phyloP scores from a whole-genome alignment of 2,888 invertebrate species.

The Drosophila algonquin region DNA sequence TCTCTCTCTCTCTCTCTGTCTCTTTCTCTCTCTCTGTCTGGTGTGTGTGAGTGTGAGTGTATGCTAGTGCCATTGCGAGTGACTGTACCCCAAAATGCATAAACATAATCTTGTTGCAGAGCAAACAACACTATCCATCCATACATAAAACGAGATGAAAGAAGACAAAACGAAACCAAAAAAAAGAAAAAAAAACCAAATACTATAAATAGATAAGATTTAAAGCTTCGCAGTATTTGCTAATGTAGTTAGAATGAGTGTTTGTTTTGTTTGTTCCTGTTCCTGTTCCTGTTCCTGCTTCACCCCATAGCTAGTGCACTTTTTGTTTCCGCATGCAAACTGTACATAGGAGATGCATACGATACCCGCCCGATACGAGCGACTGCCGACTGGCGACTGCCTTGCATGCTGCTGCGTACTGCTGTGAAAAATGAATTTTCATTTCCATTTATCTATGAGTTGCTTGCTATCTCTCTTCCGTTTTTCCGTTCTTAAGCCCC shows the following conservation, averaged over 20 bases:
- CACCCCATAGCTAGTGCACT: constrained; percentile 57
- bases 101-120: constrained; percentile 59
- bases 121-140: constrained; percentile 9
- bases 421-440: constrained; percentile 56
- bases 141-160: constrained; percentile 29
- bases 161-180: constrained; percentile 31
- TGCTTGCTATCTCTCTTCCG: constrained; percentile 59
- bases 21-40: constrained; percentile 30
- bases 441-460: constrained; percentile 70
- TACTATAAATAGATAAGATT: constrained; percentile 50
- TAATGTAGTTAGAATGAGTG: constrained; percentile 70
- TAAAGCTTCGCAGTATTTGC: constrained; percentile 82
- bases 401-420: constrained; percentile 67
- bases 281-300: constrained; percentile 6
- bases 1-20: too few relatives aligned
- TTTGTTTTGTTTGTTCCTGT: constrained; percentile 5
- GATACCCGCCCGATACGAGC: constrained; percentile 5
- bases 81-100: constrained; percentile 35
- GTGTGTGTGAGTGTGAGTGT: constrained; percentile 23
- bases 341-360: constrained; percentile 53
- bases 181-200: constrained; percentile 44
- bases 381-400: constrained; percentile 48
- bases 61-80: constrained; percentile 34
- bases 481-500: constrained; percentile 39
- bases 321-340: constrained; percentile 61